A percentile compares a stretch with the other conserved stretches of the same genome.
Evolutionary conservation across 2,797 vertebrate species (phyloP).

Genomic region (Callimico goeldii): DNA sequence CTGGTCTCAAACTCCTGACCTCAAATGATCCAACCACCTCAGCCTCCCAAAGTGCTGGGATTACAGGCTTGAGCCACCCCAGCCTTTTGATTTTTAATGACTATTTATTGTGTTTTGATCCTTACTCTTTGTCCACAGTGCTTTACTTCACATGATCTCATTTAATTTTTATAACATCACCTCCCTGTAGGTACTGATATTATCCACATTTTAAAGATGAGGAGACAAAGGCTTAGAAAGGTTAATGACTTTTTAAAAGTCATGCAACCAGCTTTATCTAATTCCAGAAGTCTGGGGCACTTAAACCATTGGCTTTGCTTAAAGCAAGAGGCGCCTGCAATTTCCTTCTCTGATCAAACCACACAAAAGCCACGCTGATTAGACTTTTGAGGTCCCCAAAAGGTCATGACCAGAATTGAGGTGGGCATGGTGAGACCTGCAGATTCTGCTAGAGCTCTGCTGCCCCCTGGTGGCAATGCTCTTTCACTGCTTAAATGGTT

Average conservation of each 20-base stretch:
- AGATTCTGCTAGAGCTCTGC: constrained; percentile 59
- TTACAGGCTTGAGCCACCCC: no score
- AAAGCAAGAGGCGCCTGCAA: not conserved
- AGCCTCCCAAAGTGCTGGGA: no score
- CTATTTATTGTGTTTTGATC: not conserved
- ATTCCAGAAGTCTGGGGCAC: not conserved
- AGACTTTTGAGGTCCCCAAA: not conserved
- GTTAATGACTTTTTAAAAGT: constrained; percentile 33
- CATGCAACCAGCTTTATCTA: not conserved
- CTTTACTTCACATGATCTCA: not conserved
- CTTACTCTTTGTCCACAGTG: not conserved
- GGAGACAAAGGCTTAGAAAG: not conserved
- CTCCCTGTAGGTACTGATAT: not conserved
- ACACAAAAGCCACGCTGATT: not conserved
- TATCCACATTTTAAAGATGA: not conserved
- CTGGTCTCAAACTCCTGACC: no score
- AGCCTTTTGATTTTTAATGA: not conserved
- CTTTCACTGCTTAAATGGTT: not conserved
- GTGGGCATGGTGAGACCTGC: accelerated
- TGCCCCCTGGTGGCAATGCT: constrained; percentile 52
- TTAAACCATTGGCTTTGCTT: not conserved
- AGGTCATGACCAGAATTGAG: not conserved
- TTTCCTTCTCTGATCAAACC: not conserved
- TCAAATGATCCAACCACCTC: no score
- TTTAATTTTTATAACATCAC: not conserved